Base-by-base conservation (phyloP, 2,113 vertebrate genomes). In the Heterocephalus glaber region DNA sequence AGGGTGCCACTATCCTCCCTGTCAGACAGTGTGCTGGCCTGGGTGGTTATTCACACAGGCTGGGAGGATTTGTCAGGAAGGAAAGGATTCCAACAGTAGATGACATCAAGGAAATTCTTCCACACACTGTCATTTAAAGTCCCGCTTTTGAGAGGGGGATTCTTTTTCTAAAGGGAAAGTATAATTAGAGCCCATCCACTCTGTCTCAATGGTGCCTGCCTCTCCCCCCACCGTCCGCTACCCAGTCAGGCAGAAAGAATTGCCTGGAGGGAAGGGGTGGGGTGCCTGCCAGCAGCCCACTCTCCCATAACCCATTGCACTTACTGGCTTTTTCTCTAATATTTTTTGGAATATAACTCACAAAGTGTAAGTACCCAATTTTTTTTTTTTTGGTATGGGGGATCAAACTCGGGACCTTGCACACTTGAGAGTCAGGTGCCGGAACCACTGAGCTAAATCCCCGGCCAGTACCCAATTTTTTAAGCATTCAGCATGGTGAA, bases 121-220 rank as follows among this genome's bases (percentile, higher is more conserved):
- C 28, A 58, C 1, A n/a, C 38, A 26, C 96, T 93, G 96, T 95
- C 92, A 95, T 93, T 97, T 96, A 94, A 91, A 94, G 81, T 92
- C 68, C 81, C 66, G 93, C 81, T 54, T 88, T 92, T 56, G 65
- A 47, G 85, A 5, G n/a, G 41, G 72, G 41, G 2, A 28, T 76
- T 41, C 24, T 44, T 76, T 44, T 79, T 35, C 47, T 79, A 54
- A 96, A 85, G 76, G 56, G 90, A 96, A 95, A 92, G 84, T 96
- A 68, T 97, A 97, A 97, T 98, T 96, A 97, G 76, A 97, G 89
- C 94, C 74, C 93, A 94, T 88, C 61, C 24, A 24, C 60, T 61
- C 26, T 66, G 89, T 94, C 96, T 97, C 66, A 33, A 19, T 33
- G 56, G 72, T 88, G 44, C 70, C 70, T 38, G 74, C 44, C 54